phyloP scores from a whole-genome alignment of 2,113 vertebrate genomes.

The Dasyurus viverrinus region DNA sequence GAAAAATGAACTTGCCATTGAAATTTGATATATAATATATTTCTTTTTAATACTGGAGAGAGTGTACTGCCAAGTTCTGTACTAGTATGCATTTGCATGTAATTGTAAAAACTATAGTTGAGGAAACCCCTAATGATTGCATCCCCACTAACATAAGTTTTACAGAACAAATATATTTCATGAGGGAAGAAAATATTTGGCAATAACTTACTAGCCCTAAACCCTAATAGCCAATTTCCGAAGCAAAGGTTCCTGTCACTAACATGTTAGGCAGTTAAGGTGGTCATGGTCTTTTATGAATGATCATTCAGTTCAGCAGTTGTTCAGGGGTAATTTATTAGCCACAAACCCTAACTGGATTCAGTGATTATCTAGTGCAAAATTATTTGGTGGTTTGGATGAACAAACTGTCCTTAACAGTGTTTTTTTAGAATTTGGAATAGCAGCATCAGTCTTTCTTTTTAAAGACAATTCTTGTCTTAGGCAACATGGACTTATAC shows the following conservation, averaged over 20 bases:
- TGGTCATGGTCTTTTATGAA: conserved; percentile 15
- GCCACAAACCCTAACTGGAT: not conserved
- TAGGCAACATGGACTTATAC: not conserved
- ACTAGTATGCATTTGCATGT: not conserved
- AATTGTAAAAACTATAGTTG: not conserved
- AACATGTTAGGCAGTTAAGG: conserved; percentile 16
- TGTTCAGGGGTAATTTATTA: conserved; percentile 27
- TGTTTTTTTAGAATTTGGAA: conserved; percentile 21
- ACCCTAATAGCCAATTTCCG: not conserved
- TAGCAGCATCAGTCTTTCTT: not conserved
- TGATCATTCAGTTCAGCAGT: conserved; percentile 14
- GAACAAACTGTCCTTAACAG: not conserved
- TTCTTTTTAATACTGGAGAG: not conserved
- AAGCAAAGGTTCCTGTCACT: conserved; percentile 26
- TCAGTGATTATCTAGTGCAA: conserved; percentile 36
- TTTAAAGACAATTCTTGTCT: not conserved
- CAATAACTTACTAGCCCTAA: conserved; percentile 1
- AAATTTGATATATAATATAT: not conserved
- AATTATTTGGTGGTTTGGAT: conserved; percentile 10
- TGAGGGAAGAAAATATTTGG: not conserved
- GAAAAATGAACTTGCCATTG: not conserved
- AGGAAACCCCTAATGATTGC: not conserved
- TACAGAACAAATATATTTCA: not conserved
- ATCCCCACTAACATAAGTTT: not conserved
- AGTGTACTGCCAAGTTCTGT: not conserved